phyloP scores from a whole-genome alignment of 1,140 invertebrate species.

The Euura saliciscinereae region DNA sequence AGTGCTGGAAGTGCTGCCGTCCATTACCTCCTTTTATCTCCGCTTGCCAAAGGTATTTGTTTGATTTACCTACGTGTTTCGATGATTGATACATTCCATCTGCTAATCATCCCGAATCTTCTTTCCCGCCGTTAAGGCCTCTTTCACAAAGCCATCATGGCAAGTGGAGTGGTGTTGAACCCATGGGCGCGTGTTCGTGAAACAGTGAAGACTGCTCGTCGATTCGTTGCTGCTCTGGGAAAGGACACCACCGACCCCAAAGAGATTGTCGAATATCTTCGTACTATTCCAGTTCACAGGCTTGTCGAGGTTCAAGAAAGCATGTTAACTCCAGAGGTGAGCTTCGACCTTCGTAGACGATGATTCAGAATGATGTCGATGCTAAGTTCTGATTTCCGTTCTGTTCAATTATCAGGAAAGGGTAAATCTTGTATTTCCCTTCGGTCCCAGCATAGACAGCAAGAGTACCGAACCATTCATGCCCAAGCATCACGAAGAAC shows the following conservation, averaged over 20 bases:
- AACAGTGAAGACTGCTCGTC: constrained; percentile 45
- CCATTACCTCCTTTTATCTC: constrained; percentile 37
- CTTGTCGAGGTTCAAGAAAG: constrained; percentile 43
- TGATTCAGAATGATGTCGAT: no score
- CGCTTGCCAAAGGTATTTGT: constrained; percentile 35
- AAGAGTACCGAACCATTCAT: constrained; percentile 40
- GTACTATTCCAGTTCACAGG: constrained; percentile 48
- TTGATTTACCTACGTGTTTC: not conserved
- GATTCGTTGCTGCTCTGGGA: constrained; percentile 49
- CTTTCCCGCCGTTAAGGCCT: constrained; percentile 31
- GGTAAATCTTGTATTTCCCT: not conserved
- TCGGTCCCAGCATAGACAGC: constrained; percentile 28
- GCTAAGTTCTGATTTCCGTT: no score
- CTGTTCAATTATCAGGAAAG: not conserved
- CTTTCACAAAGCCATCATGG: constrained; percentile 48
- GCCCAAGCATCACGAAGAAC: constrained; percentile 32
- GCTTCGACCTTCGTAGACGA: no score
- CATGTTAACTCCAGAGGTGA: no score
- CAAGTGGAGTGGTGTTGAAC: constrained; percentile 55
- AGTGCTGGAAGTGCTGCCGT: constrained; percentile 60
- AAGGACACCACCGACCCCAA: constrained; percentile 49
- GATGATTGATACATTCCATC: not conserved
- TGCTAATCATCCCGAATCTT: not conserved
- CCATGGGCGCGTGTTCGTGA: constrained; percentile 45
- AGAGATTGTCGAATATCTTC: constrained; percentile 52